Percentiles rank a stretch among this genome's conserved stretches.
phyloP scores from a whole-genome alignment of 2,797 vertebrate species.

The Glyptemys insculpta region DNA sequence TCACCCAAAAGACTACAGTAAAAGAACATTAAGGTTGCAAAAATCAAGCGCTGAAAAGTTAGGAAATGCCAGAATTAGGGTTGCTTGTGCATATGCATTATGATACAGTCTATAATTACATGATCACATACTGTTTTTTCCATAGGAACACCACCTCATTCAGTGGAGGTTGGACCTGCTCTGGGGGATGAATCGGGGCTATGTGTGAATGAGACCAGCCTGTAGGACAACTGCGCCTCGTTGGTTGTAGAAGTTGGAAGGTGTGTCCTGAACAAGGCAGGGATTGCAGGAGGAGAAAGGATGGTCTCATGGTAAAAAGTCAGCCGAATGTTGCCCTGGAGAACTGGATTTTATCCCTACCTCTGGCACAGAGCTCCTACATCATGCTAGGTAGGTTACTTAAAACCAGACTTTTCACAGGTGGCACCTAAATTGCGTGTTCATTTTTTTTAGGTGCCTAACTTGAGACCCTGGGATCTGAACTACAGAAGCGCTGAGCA shows the following conservation, averaged over 20 bases:
- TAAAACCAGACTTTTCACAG: rapidly evolving
- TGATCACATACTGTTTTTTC: neutral
- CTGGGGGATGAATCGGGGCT: neutral
- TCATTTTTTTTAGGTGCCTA: no score
- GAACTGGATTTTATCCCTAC: neutral
- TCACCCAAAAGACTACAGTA: neutral
- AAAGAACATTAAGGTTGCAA: neutral
- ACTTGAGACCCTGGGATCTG: no score
- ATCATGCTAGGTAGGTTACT: rapidly evolving
- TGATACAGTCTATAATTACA: neutral
- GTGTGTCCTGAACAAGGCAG: neutral
- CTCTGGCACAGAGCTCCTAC: rapidly evolving
- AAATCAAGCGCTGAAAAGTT: neutral
- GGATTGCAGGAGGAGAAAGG: neutral
- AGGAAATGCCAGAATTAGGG: neutral
- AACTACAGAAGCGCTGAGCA: neutral
- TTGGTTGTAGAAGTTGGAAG: neutral
- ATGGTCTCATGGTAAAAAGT: neutral
- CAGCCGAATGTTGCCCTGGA: neutral
- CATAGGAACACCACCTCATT: neutral
- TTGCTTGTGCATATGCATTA: neutral
- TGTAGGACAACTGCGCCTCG: neutral
- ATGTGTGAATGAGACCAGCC: neutral
- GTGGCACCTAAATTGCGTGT: rapidly evolving
- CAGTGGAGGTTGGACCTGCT: neutral